phyloP scores from a whole-genome alignment of 2,888 invertebrate genomes.

The Ormyrus pomaceus region DNA sequence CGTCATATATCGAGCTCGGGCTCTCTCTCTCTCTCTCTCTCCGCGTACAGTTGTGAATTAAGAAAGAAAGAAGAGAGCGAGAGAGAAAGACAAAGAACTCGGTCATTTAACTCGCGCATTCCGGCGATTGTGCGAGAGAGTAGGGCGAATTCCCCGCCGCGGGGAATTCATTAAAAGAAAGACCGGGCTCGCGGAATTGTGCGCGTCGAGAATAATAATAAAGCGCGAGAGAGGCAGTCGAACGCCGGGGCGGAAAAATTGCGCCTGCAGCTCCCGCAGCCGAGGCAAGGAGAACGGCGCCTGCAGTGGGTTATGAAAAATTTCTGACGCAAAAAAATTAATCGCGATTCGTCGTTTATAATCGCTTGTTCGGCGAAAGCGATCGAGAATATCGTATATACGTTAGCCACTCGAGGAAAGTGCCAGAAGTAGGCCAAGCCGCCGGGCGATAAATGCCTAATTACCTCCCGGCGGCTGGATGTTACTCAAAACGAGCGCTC shows the following conservation, averaged over 20 bases:
- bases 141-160: too few relatives aligned
- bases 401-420: neutral
- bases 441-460: slow-evolving; percentile 2
- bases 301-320: neutral
- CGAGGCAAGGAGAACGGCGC: neutral
- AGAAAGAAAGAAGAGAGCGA: neutral
- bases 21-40: too few relatives aligned
- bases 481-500: neutral
- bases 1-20: too few relatives aligned
- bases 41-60: neutral
- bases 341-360: too few relatives aligned
- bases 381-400: neutral
- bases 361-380: neutral
- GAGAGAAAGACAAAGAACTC: neutral
- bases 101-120: neutral
- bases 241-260: neutral
- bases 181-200: too few relatives aligned
- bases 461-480: neutral
- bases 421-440: too few relatives aligned
- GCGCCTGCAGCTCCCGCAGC: neutral
- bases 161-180: too few relatives aligned
- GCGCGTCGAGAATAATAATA: too few relatives aligned
- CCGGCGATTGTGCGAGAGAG: too few relatives aligned
- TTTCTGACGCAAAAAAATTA: neutral
- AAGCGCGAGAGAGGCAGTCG: neutral